A percentile compares a stretch with the other conserved stretches of the same genome.
Evolutionary conservation across 1,140 invertebrate genomes (phyloP).

Genomic region (Theocolax elegans): DNA sequence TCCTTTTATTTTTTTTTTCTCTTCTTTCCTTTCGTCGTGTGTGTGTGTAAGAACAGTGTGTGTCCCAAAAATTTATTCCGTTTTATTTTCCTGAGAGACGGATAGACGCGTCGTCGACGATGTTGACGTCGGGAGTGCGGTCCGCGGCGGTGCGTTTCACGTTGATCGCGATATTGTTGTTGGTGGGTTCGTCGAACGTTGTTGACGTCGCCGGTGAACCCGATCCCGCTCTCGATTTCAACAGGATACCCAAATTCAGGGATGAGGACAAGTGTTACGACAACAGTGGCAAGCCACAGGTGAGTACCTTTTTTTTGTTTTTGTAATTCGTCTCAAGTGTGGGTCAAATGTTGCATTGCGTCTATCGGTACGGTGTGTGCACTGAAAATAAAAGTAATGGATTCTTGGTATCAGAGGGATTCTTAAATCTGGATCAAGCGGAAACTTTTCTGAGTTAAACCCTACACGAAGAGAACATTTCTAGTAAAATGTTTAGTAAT

Average conservation of each 20-base stretch:
- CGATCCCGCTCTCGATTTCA: constrained; percentile 56
- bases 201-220: constrained; percentile 51
- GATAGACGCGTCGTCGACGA: constrained; percentile 39
- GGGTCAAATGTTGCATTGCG: no score
- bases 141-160: constrained; percentile 21
- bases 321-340: no score
- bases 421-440: no score
- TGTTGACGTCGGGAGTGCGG: constrained; percentile 26
- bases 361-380: no score
- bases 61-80: neutral
- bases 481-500: no score
- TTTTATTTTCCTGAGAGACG: constrained; percentile 20
- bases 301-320: constrained; percentile 42
- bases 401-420: no score
- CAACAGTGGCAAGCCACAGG: constrained; percentile 57
- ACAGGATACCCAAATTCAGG: constrained; percentile 48
- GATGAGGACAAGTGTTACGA: constrained; percentile 64
- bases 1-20: no score
- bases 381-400: no score
- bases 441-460: no score
- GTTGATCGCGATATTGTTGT: constrained; percentile 20
- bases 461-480: no score
- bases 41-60: no score
- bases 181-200: constrained; percentile 25
- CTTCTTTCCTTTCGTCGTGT: no score